phyloP scores from a whole-genome alignment of 2,797 vertebrate species.

The Propithecus deckenii region DNA sequence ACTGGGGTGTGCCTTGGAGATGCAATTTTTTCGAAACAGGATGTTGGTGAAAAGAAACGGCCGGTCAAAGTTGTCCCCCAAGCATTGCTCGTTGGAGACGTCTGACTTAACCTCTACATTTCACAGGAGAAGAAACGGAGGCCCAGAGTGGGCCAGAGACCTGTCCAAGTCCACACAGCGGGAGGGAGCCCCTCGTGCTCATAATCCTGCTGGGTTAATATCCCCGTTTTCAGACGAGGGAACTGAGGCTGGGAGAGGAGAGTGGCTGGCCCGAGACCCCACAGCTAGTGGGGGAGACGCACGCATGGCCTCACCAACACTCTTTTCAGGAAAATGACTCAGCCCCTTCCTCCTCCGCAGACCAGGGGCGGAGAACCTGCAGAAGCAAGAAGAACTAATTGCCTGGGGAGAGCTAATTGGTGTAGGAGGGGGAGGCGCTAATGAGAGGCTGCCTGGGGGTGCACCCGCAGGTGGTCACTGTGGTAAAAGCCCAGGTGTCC shows the following conservation, averaged over 20 bases:
- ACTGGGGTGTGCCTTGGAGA: neutral
- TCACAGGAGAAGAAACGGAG: neutral
- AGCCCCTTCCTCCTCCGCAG: neutral
- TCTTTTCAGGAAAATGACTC: slow-evolving; percentile 55
- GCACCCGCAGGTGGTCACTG: neutral
- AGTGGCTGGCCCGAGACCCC: slow-evolving; percentile 26
- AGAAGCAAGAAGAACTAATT: slow-evolving; percentile 63
- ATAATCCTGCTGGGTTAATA: neutral
- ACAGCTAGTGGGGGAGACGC: slow-evolving; percentile 3
- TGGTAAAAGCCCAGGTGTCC: neutral
- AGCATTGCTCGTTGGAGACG: neutral
- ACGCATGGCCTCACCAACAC: neutral
- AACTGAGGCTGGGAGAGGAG: neutral
- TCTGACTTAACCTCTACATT: neutral
- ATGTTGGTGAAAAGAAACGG: neutral
- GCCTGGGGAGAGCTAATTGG: slow-evolving; percentile 66
- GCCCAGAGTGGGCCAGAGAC: neutral
- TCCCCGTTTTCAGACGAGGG: neutral
- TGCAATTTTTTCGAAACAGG: neutral
- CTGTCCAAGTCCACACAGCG: neutral
- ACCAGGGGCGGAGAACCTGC: neutral
- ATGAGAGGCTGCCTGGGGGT: slow-evolving; percentile 60
- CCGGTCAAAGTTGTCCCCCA: neutral
- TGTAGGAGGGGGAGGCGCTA: slow-evolving; percentile 38
- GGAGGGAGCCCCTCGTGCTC: neutral